Percentiles rank a stretch among this genome's conserved stretches.
These are phyloP conservation scores for Sebastes iracundus DNA, from an alignment of 2,797 vertebrate genomes.

Conservation along the genomic window DNA sequence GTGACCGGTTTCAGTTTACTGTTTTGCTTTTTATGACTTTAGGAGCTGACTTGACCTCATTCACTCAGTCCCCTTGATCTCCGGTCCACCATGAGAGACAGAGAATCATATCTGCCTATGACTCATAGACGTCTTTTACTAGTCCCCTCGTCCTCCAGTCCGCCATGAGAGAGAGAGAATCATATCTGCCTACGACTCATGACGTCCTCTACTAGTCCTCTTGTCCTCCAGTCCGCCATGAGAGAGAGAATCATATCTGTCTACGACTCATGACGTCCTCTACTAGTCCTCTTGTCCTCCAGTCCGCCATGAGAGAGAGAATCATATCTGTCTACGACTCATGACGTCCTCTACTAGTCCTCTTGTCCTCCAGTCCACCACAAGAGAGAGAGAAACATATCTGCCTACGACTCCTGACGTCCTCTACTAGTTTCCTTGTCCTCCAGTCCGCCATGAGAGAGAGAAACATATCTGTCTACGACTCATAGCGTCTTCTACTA, in stretches of 20 bases:
- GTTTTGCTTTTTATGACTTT: conserved; percentile 61
- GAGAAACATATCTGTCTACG: background rate
- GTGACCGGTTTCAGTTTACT: conserved; percentile 63
- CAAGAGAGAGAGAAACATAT: background rate
- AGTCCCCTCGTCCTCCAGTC: conserved; percentile 22
- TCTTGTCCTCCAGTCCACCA: conserved; percentile 41
- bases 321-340: background rate
- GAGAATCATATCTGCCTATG: conserved; percentile 2
- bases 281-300: conserved; percentile 21
- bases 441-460: conserved; percentile 41
- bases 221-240: conserved; percentile 9
- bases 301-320: conserved; percentile 1
- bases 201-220: conserved; percentile 1
- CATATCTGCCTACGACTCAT: background rate
- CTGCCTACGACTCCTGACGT: conserved; percentile 30
- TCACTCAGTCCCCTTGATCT: conserved; percentile 37
- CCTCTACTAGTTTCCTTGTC: conserved; percentile 33
- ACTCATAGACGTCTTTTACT: background rate
- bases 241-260: background rate
- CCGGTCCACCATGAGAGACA: background rate
- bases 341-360: background rate
- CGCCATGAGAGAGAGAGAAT: background rate
- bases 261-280: background rate
- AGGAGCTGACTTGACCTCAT: conserved; percentile 70
- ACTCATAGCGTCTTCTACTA: background rate